Evolutionary conservation across 2,113 vertebrate species (phyloP).

Genomic region (Salvelinus sp.): DNA sequence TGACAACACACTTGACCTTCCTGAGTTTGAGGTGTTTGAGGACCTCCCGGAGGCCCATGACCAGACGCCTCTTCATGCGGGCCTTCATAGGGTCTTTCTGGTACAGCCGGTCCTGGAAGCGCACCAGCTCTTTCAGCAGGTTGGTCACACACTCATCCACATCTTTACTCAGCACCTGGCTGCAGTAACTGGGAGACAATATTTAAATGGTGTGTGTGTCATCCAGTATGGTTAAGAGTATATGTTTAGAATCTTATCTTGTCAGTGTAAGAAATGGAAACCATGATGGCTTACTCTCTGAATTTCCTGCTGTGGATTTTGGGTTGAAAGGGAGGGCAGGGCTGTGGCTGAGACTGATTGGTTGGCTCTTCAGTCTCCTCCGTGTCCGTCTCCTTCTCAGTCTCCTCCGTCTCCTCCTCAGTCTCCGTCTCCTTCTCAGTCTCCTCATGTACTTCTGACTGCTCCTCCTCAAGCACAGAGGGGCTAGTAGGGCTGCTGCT

Average conservation of each 20-base stretch:
- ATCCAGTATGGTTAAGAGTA: background rate
- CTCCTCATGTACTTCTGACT: conserved; percentile 1
- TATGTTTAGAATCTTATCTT: background rate
- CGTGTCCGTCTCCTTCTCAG: conserved; percentile 17
- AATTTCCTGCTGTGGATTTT: conserved; percentile 97
- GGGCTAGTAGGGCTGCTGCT: conserved; percentile 16
- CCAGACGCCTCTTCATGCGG: conserved; percentile 91
- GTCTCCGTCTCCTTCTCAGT: conserved; percentile 2
- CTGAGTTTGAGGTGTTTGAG: conserved; percentile 91
- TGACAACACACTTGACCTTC: conserved; percentile 92
- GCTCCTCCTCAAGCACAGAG: conserved; percentile 29
- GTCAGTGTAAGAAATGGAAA: background rate
- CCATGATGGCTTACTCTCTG: conserved; percentile 83
- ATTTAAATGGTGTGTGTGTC: background rate
- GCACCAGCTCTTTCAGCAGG: conserved; percentile 91
- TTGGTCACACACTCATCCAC: conserved; percentile 88
- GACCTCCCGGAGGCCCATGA: conserved; percentile 95
- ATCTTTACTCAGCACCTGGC: conserved; percentile 93
- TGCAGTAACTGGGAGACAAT: conserved; percentile 84
- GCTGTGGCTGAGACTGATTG: conserved; percentile 11
- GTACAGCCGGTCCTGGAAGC: conserved; percentile 96
- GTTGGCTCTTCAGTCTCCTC: conserved; percentile 35
- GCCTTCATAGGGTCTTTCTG: conserved; percentile 97
- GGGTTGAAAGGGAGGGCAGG: conserved; percentile 52
- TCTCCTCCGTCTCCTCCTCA: background rate